Percentiles rank a stretch among this genome's conserved stretches.
Evolutionary conservation across 1,140 invertebrate species (phyloP).

Genomic region (Aphelinus atriplicis): DNA sequence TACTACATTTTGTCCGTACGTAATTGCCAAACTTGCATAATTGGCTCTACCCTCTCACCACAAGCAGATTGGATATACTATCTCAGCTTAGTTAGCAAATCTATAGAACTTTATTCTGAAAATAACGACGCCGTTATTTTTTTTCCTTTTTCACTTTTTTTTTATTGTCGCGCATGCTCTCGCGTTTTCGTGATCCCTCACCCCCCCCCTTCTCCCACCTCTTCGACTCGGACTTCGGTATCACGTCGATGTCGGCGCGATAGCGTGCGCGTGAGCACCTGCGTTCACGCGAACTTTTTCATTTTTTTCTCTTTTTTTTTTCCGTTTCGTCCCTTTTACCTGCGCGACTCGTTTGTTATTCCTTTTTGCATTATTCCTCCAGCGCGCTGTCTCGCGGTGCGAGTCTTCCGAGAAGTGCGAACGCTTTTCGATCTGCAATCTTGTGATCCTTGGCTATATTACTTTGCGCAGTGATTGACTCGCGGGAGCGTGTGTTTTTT

Average conservation of each 20-base stretch:
- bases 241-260: slow-evolving; percentile 34
- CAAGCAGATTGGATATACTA: slow-evolving; percentile 61
- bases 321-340: neutral
- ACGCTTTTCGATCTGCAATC: neutral
- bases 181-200: slow-evolving; percentile 32
- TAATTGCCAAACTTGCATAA: slow-evolving; percentile 58
- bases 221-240: slow-evolving; percentile 12
- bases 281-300: neutral
- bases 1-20: slow-evolving; percentile 30
- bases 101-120: slow-evolving; percentile 51
- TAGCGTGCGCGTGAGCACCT: slow-evolving; percentile 17
- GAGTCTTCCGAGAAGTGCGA: neutral
- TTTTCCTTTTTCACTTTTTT: slow-evolving; percentile 16
- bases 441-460: slow-evolving; percentile 10
- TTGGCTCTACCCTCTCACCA: slow-evolving; percentile 64
- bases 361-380: neutral
- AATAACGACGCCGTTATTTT: slow-evolving; percentile 41
- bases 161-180: slow-evolving; percentile 43
- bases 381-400: neutral
- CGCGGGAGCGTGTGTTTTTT: neutral
- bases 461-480: neutral
- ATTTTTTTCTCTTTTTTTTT: neutral
- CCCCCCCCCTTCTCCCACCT: neutral
- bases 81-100: slow-evolving; percentile 55
- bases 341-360: neutral